Percentiles rank a stretch among this genome's conserved stretches.
Conservation (phyloP, 2,888 invertebrate species). For the Eupithecia subfuscata region DNA sequence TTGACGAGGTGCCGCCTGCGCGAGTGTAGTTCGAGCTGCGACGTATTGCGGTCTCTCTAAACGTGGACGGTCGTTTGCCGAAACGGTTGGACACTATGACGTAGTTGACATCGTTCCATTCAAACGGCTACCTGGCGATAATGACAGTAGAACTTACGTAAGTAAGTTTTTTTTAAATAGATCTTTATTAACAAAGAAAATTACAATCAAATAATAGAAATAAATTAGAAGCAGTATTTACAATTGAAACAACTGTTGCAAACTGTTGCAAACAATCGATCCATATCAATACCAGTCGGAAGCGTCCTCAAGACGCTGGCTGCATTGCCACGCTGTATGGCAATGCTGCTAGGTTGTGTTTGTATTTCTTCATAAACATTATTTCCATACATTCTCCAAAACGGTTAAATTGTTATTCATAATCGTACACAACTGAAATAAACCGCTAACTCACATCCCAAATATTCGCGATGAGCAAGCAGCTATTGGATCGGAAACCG, state of each 20-base stretch:
- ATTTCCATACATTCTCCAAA: neutral
- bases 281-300: too few relatives aligned
- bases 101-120: neutral
- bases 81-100: neutral
- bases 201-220: too few relatives aligned
- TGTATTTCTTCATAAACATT: neutral
- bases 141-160: neutral
- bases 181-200: too few relatives aligned
- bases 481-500: constrained; percentile 1
- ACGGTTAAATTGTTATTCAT: neutral
- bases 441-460: neutral
- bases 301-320: too few relatives aligned
- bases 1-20: neutral
- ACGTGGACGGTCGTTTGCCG: neutral
- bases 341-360: neutral
- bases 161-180: neutral
- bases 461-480: neutral
- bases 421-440: neutral
- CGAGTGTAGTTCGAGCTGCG: neutral
- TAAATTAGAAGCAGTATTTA: too few relatives aligned
- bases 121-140: neutral
- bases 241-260: too few relatives aligned
- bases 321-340: too few relatives aligned
- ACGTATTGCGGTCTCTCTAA: neutral
- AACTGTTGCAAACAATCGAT: too few relatives aligned